phyloP scores from a whole-genome alignment of 2,888 invertebrate species.

The Amiota mariae region DNA sequence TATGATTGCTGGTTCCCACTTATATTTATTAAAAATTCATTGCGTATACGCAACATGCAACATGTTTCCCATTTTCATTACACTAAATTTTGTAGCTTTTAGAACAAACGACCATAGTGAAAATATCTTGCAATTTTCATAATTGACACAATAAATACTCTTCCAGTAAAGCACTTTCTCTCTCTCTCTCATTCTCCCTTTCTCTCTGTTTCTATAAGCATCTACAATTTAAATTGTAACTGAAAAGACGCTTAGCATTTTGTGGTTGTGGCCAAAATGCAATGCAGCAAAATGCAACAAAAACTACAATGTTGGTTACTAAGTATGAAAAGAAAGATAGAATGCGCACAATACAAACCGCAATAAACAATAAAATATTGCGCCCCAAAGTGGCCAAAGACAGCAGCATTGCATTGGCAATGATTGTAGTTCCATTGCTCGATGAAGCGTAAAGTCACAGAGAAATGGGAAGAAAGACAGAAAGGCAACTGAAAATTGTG shows the following conservation, averaged over 20 bases:
- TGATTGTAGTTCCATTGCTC: background rate
- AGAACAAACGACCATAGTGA: no score
- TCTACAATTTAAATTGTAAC: background rate
- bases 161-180: background rate
- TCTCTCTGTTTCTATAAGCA: no score
- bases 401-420: slow-evolving; percentile 26
- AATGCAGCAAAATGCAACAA: slow-evolving; percentile 43
- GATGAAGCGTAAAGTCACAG: background rate
- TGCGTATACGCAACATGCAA: background rate
- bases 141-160: slow-evolving; percentile 52
- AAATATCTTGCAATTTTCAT: slow-evolving; percentile 51
- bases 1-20: no score
- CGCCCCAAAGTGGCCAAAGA: slow-evolving; percentile 42
- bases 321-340: slow-evolving; percentile 23
- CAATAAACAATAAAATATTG: slow-evolving; percentile 65
- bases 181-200: no score
- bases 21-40: no score
- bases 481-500: background rate
- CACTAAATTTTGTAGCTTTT: background rate
- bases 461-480: background rate
- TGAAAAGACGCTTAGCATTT: slow-evolving; percentile 54
- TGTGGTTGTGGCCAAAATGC: slow-evolving; percentile 47
- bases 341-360: slow-evolving; percentile 46
- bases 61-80: background rate
- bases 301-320: slow-evolving; percentile 5